Evolutionary conservation across 1,140 invertebrate genomes (phyloP), one percentile per base, ranked within the genome.

Genomic region (Anagrus nilaparvatae): DNA sequence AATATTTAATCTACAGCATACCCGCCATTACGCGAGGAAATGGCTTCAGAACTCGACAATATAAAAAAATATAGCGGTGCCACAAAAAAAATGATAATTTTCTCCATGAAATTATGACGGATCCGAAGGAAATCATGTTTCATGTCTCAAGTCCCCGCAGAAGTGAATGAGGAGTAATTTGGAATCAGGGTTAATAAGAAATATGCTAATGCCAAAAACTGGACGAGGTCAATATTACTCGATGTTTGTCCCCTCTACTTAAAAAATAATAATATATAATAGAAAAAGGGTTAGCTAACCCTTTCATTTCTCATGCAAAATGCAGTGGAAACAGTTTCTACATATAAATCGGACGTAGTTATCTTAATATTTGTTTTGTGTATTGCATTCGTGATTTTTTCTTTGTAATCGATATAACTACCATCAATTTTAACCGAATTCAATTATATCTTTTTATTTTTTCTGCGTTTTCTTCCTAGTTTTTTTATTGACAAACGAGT

Each of bases 281-380:
- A 44, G 33, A 47, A 48, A 51, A 58, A 59, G 59, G 59, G 57
- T n/a, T n/a, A n/a, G n/a, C n/a, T 60, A 55, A 55, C 49, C 52
- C 55, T 58, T 52, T 44, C 50, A 47, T 51, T 34, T 36, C 24
- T 58, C 57, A 54, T 58, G 37, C 50, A 59, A 59, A 58, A 59
- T 58, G 50, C 52, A 60, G 50, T 54, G 58, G 59, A 53, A n/a
- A n/a, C n/a, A n/a, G n/a, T n/a, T n/a, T n/a, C 59, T 57, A 60
- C 57, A 59, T 56, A 44, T 24, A 45, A 55, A 54, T 55, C 54
- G 55, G 29, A 51, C 53, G 53, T n/a, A n/a, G 54, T 54, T 54
- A 53, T 54, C 57, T 31, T 51, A 52, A 58, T 58, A 49, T 51
- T 48, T 46, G 50, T 29, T 3, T 16, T 16, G 30, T 20, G 6